Evolutionary conservation across 2,797 vertebrate species (phyloP), one percentile per base, ranked within the genome.

Genomic region (Ptychadena robeensis): DNA sequence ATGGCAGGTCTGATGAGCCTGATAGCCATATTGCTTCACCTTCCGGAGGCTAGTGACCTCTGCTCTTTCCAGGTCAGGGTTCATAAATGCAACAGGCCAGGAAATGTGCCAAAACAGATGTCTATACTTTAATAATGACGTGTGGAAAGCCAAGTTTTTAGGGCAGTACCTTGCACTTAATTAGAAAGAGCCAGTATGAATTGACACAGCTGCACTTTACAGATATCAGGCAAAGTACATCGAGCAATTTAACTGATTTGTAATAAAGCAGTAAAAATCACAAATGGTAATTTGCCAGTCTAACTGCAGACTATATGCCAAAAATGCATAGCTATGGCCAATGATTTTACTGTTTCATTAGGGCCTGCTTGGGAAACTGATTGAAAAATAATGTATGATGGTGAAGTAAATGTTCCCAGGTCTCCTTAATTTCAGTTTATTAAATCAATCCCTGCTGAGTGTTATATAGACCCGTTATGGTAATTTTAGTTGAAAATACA

Each of bases 51-150:
- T 35, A 81, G 53, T 81, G 64, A 81, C 83, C 67, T 70, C 69
- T 85, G 83, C 35, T 65, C 77, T 65, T 71, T 70, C 37, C 7
- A 66, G 83, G 83, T 85, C 83, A 85, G 28, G 38, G 83, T 75
- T 80, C 78, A 76, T 34, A 76, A 80, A 76, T 28, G 38, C 72
- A 85, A 76, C 78, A 85, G 83, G 53, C 78, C 83, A 65, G 83
- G 78, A 67, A 85, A 85, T 85, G 78, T 85, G 83, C 35, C 72
- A 85, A 80, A 85, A 76, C 83, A 85, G 83, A 85, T 85, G 83
- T 76, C 78, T 85, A 69, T 63, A 76, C 78, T 80, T 80, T 71
- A 85, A 75, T 85, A 85, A 85, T 80, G 83, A 85, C 75, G 82
- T 85, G 83, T 81, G 72, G 83, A 85, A 85, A 85, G 78, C 66